A percentile compares a stretch with the other conserved stretches of the same genome.
These are phyloP conservation scores for Spinibarbus caldwelli DNA, from an alignment of 2,797 vertebrate species.

Conservation along the genomic window DNA sequence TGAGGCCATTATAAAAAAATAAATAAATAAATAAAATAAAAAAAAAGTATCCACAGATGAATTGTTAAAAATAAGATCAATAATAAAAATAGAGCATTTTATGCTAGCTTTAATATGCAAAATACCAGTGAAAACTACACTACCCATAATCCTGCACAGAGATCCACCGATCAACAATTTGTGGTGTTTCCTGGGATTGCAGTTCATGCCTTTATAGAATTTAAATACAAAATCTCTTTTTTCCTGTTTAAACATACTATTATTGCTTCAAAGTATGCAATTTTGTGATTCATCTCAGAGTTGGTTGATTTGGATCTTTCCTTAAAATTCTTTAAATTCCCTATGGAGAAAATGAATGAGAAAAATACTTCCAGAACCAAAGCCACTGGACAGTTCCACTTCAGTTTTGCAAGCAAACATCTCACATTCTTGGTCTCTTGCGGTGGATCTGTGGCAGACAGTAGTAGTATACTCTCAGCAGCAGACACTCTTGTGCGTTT, in stretches of 20 bases:
- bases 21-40: no score
- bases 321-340: not conserved
- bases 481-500: not conserved
- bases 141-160: not conserved
- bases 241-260: not conserved
- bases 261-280: not conserved
- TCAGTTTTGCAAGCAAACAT: not conserved
- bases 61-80: not conserved
- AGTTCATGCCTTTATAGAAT: not conserved
- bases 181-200: not conserved
- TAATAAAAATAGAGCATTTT: not conserved
- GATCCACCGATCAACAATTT: not conserved
- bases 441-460: not conserved
- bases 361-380: not conserved
- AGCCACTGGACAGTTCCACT: not conserved
- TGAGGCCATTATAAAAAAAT: no score
- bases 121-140: not conserved
- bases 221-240: not conserved
- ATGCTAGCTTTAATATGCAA: not conserved
- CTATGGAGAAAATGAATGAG: not conserved
- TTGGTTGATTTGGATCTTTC: not conserved
- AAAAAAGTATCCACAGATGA: not conserved
- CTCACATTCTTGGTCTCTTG: not conserved
- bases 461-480: not conserved
- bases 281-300: not conserved